These are phyloP conservation scores for Argyrosomus japonicus DNA, from an alignment of 2,113 vertebrate genomes.

Conservation along the genomic window DNA sequence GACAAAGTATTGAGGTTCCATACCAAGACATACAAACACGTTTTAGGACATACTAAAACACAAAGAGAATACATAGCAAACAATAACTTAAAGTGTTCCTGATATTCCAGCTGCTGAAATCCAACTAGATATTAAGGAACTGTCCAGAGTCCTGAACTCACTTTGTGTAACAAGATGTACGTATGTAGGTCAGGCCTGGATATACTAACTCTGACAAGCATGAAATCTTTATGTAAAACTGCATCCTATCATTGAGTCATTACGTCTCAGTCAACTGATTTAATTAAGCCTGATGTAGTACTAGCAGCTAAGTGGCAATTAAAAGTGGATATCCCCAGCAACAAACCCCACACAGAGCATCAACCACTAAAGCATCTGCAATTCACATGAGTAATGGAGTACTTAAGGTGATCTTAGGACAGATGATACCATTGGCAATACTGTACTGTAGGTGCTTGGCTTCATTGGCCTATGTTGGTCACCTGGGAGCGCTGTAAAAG, in stretches of 20 bases:
- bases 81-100: not conserved
- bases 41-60: not conserved
- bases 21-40: not conserved
- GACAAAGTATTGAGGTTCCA: not conserved
- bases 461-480: constrained; percentile 51
- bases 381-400: constrained; percentile 64
- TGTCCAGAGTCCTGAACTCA: constrained; percentile 71
- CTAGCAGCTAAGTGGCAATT: constrained; percentile 56
- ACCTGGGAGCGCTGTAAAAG: constrained; percentile 70
- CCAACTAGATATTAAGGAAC: constrained; percentile 34
- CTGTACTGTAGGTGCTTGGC: constrained; percentile 51
- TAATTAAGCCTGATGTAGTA: constrained; percentile 52
- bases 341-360: constrained; percentile 48
- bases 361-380: constrained; percentile 59
- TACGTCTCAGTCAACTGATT: constrained; percentile 42
- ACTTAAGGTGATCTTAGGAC: constrained; percentile 71
- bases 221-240: constrained; percentile 39
- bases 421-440: constrained; percentile 67
- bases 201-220: constrained; percentile 34
- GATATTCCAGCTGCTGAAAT: constrained; percentile 29
- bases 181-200: constrained; percentile 2
- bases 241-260: constrained; percentile 23
- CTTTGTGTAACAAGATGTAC: not conserved
- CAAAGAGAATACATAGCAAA: not conserved
- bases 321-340: constrained; percentile 36